Percentiles rank a stretch among this genome's conserved stretches.
Conservation (phyloP, 2,888 invertebrate species). For the Limenitis arthemis region DNA sequence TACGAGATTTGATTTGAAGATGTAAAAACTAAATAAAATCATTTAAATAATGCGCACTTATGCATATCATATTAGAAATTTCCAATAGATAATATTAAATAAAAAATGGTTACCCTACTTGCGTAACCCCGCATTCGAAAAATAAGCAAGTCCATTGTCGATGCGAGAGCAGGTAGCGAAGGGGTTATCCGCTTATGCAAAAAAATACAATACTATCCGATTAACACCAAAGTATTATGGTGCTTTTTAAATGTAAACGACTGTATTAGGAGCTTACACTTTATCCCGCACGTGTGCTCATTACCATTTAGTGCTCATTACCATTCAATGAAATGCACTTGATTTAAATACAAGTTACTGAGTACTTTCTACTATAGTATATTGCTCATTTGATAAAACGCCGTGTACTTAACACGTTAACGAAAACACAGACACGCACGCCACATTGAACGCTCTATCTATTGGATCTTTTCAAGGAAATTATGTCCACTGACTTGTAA, state of each 20-base stretch:
- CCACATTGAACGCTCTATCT: slow-evolving; percentile 23
- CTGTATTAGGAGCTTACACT: slow-evolving; percentile 42
- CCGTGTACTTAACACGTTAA: slow-evolving; percentile 47
- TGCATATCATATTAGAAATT: too few species aligned
- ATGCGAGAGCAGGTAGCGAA: slow-evolving; percentile 54
- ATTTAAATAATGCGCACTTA: too few species aligned
- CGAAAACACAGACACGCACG: slow-evolving; percentile 57
- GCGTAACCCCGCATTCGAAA: slow-evolving; percentile 45
- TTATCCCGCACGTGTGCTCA: slow-evolving; percentile 40
- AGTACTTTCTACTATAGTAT: neutral
- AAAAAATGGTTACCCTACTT: slow-evolving; percentile 39
- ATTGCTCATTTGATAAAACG: neutral
- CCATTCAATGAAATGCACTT: neutral
- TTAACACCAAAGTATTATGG: slow-evolving; percentile 56
- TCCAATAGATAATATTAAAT: too few species aligned
- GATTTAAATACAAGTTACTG: neutral
- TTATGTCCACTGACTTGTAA: slow-evolving; percentile 8
- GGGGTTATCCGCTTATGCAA: slow-evolving; percentile 72
- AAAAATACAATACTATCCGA: slow-evolving; percentile 57
- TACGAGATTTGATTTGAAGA: too few species aligned
- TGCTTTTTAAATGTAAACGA: slow-evolving; percentile 45
- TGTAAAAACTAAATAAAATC: too few species aligned
- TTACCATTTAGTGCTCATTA: slow-evolving; percentile 22
- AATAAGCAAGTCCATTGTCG: slow-evolving; percentile 42
- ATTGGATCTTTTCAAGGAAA: slow-evolving; percentile 23